These are phyloP conservation scores for Tenthredo distinguenda DNA, from an alignment of 2,888 invertebrate genomes.

Conservation along the genomic window DNA sequence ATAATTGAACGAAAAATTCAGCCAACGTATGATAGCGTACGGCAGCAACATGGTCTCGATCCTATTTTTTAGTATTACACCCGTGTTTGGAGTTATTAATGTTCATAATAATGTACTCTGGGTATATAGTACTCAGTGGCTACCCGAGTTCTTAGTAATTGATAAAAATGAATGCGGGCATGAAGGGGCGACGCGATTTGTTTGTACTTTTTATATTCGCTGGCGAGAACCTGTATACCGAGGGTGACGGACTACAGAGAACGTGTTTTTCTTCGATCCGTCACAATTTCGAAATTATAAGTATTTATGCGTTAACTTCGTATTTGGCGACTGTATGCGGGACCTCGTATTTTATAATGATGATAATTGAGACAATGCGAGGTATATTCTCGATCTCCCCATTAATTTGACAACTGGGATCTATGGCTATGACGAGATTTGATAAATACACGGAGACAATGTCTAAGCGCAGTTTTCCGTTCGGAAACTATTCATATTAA, in stretches of 20 bases:
- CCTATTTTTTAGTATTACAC: constrained; percentile 46
- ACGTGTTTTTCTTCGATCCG: constrained; percentile 76
- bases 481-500: constrained; percentile 45
- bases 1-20: neutral
- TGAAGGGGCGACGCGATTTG: constrained; percentile 74
- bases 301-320: constrained; percentile 71
- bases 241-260: constrained; percentile 56
- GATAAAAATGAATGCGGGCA: constrained; percentile 77
- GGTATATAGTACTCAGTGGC: constrained; percentile 55
- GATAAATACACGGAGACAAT: neutral
- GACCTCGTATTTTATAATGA: neutral
- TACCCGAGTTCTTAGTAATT: constrained; percentile 76
- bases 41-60: constrained; percentile 15
- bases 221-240: constrained; percentile 16
- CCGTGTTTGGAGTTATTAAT: constrained; percentile 45
- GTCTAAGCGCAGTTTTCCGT: constrained; percentile 39
- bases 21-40: neutral
- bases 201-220: constrained; percentile 74
- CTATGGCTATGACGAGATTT: neutral
- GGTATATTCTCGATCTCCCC: neutral
- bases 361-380: neutral
- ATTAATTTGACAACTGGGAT: neutral
- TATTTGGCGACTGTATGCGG: neutral
- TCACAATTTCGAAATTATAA: constrained; percentile 76
- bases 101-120: constrained; percentile 43